Conservation (phyloP, 2,113 vertebrate species). For the Onychorhynchus coronatus region DNA sequence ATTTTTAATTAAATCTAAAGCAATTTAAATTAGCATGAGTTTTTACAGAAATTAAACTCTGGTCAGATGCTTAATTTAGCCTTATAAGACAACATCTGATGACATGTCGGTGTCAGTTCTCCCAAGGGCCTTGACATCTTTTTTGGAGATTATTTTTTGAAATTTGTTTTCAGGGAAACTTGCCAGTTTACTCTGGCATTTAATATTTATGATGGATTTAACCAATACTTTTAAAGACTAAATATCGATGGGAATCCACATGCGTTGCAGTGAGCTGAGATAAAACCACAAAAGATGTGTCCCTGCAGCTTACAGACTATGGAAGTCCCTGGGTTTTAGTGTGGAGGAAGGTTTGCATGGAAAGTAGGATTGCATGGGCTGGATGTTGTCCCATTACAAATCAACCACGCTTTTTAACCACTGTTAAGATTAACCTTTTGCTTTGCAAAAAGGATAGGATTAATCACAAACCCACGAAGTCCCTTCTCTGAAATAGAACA, state of each 20-base stretch:
- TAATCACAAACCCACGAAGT: background rate
- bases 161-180: conserved; percentile 56
- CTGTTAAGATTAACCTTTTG: background rate
- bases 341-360: background rate
- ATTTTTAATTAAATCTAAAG: conserved; percentile 81
- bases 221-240: background rate
- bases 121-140: conserved; percentile 4
- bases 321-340: background rate
- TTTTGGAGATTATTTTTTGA: conserved; percentile 20
- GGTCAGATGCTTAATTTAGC: conserved; percentile 61
- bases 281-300: background rate
- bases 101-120: conserved; percentile 5
- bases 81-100: conserved; percentile 50
- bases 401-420: background rate
- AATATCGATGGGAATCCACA: background rate
- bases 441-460: background rate
- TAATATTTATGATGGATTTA: conserved; percentile 45
- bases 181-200: background rate
- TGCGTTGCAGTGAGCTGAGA: background rate
- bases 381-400: background rate
- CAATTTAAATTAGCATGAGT: conserved; percentile 71
- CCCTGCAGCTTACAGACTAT: background rate
- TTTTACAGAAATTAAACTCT: conserved; percentile 71
- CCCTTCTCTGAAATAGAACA: background rate
- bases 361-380: background rate